Percentiles rank a stretch among this genome's conserved stretches.
phyloP scores from a whole-genome alignment of 2,113 vertebrate species.

The Embiotoca jacksoni region DNA sequence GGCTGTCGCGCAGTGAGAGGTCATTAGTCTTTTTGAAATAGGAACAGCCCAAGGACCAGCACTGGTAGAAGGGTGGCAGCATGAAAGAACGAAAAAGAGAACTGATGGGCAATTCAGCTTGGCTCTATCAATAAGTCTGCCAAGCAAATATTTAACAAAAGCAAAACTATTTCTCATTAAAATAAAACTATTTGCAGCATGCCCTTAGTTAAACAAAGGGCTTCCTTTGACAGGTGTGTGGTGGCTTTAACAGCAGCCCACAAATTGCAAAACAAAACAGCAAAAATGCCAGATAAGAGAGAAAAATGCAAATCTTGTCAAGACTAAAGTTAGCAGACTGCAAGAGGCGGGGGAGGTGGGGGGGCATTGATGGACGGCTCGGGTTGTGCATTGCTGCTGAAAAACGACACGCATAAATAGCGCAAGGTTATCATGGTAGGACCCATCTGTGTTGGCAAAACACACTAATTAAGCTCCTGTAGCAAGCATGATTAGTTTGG shows the following conservation, averaged over 20 bases:
- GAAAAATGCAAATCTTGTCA: slow-evolving; percentile 3
- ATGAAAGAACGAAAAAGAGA: slow-evolving; percentile 29
- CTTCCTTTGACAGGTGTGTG: slow-evolving; percentile 13
- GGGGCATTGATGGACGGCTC: neutral
- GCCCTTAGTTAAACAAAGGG: slow-evolving; percentile 18
- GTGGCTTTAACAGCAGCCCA: slow-evolving; percentile 26
- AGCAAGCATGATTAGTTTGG: slow-evolving; percentile 74
- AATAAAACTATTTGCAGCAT: slow-evolving; percentile 29
- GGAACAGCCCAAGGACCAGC: slow-evolving; percentile 53
- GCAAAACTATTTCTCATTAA: slow-evolving; percentile 47
- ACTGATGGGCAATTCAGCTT: slow-evolving; percentile 38
- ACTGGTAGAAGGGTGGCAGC: slow-evolving; percentile 32
- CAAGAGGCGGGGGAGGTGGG: neutral
- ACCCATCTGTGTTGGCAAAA: slow-evolving; percentile 63
- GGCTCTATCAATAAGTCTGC: slow-evolving; percentile 44
- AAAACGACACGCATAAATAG: slow-evolving; percentile 44
- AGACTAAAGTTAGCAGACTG: neutral
- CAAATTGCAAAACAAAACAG: slow-evolving; percentile 20
- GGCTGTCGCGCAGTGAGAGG: slow-evolving; percentile 69
- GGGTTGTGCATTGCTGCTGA: neutral
- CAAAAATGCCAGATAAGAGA: slow-evolving; percentile 8
- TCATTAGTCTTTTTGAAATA: slow-evolving; percentile 76
- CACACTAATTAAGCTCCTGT: slow-evolving; percentile 73
- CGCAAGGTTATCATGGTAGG: slow-evolving; percentile 51
- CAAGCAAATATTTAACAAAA: slow-evolving; percentile 44